Percentiles rank a stretch among this genome's conserved stretches.
phyloP scores from a whole-genome alignment of 2,888 invertebrate species.

The Leucophenga maculata region DNA sequence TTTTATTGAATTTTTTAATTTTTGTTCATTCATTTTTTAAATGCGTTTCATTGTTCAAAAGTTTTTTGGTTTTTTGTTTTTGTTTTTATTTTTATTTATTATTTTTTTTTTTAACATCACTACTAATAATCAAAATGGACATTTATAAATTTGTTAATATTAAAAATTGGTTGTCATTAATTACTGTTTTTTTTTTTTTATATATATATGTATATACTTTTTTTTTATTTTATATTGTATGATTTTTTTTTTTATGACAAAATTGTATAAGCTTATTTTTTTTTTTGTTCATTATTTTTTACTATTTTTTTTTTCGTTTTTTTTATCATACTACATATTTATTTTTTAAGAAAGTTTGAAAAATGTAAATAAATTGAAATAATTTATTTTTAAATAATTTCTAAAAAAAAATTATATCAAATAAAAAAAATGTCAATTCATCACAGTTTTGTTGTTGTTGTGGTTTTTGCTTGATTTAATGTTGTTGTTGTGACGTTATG shows the following conservation, averaged over 20 bases:
- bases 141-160: conserved; percentile 63
- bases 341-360: conserved; percentile 33
- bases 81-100: conserved; percentile 3
- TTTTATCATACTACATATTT: conserved; percentile 28
- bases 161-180: conserved; percentile 31
- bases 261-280: conserved; percentile 15
- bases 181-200: conserved; percentile 34
- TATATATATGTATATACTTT: conserved; percentile 37
- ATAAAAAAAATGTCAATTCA: conserved; percentile 53
- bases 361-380: conserved; percentile 31
- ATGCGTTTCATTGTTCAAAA: conserved; percentile 43
- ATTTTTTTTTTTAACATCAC: conserved; percentile 60
- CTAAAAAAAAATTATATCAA: background rate
- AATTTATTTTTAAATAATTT: conserved; percentile 32
- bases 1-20: background rate
- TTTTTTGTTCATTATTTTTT: conserved; percentile 28
- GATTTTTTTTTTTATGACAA: conserved; percentile 30
- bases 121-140: conserved; percentile 70
- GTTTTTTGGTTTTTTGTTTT: background rate
- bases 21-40: conserved; percentile 33
- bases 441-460: conserved; percentile 59
- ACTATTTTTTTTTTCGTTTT: conserved; percentile 27
- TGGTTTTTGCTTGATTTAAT: conserved; percentile 42
- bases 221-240: conserved; percentile 50
- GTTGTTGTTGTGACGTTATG: conserved; percentile 2